These are phyloP conservation scores for Rhagonycha lutea DNA, from an alignment of 2,888 invertebrate species.

Conservation along the genomic window DNA sequence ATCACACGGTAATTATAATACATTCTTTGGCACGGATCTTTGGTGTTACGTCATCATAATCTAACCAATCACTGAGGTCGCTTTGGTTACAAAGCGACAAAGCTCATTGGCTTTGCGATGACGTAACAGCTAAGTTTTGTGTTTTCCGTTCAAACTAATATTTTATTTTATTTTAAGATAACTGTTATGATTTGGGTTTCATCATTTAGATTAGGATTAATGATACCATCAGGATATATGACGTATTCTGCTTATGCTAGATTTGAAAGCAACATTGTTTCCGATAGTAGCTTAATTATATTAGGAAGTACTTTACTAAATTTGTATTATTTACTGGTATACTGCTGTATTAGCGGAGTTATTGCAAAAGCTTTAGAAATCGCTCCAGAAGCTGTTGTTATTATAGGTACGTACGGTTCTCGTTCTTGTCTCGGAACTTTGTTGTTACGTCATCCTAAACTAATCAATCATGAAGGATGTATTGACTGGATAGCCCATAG, in stretches of 20 bases:
- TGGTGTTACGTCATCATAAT: background rate
- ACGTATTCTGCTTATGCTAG: constrained; percentile 34
- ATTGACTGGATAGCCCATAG: too few species aligned
- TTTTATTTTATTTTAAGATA: background rate
- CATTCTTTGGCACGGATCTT: background rate
- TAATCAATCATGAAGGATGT: background rate
- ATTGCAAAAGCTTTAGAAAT: constrained; percentile 20
- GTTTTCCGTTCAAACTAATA: too few species aligned
- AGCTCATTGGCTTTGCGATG: too few species aligned
- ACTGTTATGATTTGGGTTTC: background rate
- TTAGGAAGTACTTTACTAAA: background rate
- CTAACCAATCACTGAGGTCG: too few species aligned
- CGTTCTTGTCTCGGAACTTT: background rate
- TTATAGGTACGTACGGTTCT: constrained; percentile 27
- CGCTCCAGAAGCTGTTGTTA: constrained; percentile 13
- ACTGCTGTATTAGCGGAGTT: constrained; percentile 29
- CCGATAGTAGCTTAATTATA: constrained; percentile 12
- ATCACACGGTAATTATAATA: background rate
- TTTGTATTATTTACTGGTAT: constrained; percentile 17
- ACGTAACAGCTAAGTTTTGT: too few species aligned
- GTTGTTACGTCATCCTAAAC: background rate
- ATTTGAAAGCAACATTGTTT: constrained; percentile 6
- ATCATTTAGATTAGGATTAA: constrained; percentile 31
- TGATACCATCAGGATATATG: constrained; percentile 38
- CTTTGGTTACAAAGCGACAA: too few species aligned